phyloP scores from a whole-genome alignment of 2,113 vertebrate species.

The Tapirus terrestris region DNA sequence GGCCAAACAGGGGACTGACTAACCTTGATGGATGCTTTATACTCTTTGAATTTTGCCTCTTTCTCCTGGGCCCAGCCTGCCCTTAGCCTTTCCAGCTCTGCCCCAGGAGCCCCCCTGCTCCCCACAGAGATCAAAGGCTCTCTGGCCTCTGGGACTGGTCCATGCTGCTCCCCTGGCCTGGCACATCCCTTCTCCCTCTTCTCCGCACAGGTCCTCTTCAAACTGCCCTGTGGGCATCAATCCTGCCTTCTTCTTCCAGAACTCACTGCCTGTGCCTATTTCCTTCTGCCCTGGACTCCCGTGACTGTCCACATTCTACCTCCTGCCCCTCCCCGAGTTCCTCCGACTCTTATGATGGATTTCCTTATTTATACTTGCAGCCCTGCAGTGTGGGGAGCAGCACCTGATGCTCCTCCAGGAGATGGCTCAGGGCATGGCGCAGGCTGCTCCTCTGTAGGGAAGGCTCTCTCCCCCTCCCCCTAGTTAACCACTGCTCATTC shows the following conservation, averaged over 20 bases:
- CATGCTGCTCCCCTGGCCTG: neutral
- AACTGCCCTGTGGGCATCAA: neutral
- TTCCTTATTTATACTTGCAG: neutral
- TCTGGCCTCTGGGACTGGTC: neutral
- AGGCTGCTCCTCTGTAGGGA: neutral
- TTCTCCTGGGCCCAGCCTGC: neutral
- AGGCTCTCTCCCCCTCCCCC: neutral
- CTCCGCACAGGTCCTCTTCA: neutral
- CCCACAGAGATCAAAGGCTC: neutral
- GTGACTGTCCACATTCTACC: neutral
- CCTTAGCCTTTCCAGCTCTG: neutral
- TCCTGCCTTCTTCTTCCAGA: neutral
- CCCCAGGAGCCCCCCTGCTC: too few relatives aligned
- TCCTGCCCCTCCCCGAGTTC: fast-evolving
- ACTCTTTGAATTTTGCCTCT: neutral
- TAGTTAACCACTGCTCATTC: neutral
- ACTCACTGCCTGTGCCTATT: neutral
- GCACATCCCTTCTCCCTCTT: neutral
- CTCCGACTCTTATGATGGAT: neutral
- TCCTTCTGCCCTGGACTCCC: neutral
- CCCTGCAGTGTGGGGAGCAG: fast-evolving
- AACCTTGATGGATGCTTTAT: fast-evolving
- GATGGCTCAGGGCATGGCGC: neutral
- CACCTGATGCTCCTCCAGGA: too few relatives aligned
- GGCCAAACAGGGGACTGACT: neutral